Base-by-base conservation (phyloP, 1,140 invertebrate species). In the Drosophila tsacasi region DNA sequence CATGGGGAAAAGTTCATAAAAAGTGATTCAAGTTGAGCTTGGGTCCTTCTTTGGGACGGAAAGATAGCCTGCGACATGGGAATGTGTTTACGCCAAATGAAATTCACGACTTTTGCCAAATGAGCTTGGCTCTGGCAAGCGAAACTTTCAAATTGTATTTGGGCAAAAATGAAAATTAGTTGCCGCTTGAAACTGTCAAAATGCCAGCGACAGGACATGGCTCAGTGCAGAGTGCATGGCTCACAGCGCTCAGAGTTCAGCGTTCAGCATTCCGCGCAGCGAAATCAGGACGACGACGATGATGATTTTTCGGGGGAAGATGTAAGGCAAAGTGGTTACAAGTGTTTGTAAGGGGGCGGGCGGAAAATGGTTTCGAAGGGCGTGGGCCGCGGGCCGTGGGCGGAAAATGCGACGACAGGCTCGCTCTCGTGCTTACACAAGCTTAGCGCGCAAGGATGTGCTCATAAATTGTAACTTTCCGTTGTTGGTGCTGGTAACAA, bases 401-500 rank as follows among this genome's bases (percentile, higher is more conserved):
- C 37, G 27, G 25, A 23, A n/a, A 47, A 21, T 25, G 67, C 66
- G 71, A 61, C 46, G 71, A 73, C 55, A 73, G 54, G 46, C 37
- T 32, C 35, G 19, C n/a, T 19, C 37, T 67, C 71, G 57, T 82
- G 83, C 83, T 86, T 85, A 82, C 78, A 86, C 79, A 75, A 82
- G 83, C 83, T 79, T 68, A 82, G 76, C 79, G 63, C 60, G 68
- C 62, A 69, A 84, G 83, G 83, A 83, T 89, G 84, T 81, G 81
- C 84, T 87, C 84, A 87, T 89, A 89, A 89, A 85, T 89, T 84
- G 85, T 81, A 81, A 76, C 78, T 81, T 84, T 84, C 58, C 65
- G 74, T 66, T 79, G 69, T 55, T 81, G 76, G 60, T 82, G 63
- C 63, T 84, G 84, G 80, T 81, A 87, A 89, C 84, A 89, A 89